phyloP scores from a whole-genome alignment of 2,113 vertebrate species.

The Chauna torquata region DNA sequence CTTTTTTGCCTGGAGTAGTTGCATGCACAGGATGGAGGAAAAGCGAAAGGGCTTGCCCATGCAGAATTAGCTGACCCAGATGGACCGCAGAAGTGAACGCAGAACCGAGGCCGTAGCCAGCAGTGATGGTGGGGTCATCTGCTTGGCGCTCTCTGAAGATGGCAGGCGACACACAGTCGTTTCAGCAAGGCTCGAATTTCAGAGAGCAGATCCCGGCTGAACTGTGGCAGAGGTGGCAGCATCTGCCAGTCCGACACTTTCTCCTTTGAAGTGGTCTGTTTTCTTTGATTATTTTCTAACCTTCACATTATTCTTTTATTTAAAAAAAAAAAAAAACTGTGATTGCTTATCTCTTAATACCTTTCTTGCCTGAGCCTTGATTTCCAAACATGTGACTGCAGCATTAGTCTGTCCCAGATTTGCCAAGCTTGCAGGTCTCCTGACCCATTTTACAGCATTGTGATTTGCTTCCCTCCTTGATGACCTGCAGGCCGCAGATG shows the following conservation, averaged over 20 bases:
- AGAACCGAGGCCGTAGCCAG: constrained; percentile 12
- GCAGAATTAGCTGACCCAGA: neutral
- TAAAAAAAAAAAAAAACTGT: neutral
- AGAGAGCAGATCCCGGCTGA: neutral
- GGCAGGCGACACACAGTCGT: neutral
- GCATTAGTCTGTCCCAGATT: constrained; percentile 68
- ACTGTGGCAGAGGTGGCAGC: neutral
- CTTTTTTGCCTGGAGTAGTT: neutral
- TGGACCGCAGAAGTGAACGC: neutral
- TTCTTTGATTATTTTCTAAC: neutral
- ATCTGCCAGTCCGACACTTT: neutral
- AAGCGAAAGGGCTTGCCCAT: neutral
- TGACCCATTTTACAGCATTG: constrained; percentile 57
- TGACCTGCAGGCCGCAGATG: neutral
- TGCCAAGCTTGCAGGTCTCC: constrained; percentile 59
- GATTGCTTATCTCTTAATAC: constrained; percentile 31
- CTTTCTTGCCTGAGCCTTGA: constrained; percentile 38
- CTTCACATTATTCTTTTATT: neutral
- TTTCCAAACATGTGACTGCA: constrained; percentile 60
- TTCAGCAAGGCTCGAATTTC: neutral
- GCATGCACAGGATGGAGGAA: neutral
- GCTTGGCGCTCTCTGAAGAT: neutral
- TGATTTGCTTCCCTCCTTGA: constrained; percentile 9
- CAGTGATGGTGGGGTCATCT: constrained; percentile 15
- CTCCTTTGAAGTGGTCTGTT: neutral